Evolutionary conservation across 2,113 vertebrate genomes (phyloP).

Genomic region (Cacatua alba): DNA sequence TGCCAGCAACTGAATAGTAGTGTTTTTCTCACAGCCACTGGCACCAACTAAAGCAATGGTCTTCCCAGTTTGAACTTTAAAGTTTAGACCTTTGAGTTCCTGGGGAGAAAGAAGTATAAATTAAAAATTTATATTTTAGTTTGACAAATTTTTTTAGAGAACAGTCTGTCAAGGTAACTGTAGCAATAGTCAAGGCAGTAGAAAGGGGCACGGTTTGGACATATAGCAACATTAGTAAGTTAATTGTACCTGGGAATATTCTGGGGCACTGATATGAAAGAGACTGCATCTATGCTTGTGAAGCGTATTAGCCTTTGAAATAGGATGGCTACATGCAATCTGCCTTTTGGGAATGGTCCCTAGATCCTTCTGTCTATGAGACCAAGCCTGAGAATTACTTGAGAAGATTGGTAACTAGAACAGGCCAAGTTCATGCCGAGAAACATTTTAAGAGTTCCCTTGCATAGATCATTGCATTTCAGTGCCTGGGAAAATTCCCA

Average conservation of each 20-base stretch:
- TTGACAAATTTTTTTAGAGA: not conserved
- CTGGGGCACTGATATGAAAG: not conserved
- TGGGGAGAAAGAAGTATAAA: not conserved
- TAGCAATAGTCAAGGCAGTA: not conserved
- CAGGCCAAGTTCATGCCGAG: constrained; percentile 26
- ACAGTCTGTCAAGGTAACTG: not conserved
- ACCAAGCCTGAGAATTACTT: constrained; percentile 24
- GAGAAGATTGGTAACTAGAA: constrained; percentile 9
- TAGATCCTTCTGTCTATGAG: not conserved
- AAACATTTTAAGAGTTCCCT: constrained; percentile 41
- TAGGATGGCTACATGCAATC: not conserved
- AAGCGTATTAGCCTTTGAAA: not conserved
- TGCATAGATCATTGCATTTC: constrained; percentile 34
- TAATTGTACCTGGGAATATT: not conserved
- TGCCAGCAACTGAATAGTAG: constrained; percentile 77
- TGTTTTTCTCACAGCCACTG: constrained; percentile 83
- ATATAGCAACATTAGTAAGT: not conserved
- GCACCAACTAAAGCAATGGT: constrained; percentile 79
- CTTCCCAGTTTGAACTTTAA: constrained; percentile 75
- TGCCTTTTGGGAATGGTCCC: not conserved
- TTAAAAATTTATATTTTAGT: not conserved
- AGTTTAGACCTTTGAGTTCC: constrained; percentile 74
- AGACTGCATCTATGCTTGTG: not conserved
- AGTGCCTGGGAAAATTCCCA: constrained; percentile 59
- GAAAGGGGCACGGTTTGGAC: not conserved